Evolutionary conservation across 2,888 invertebrate species (phyloP).

Genomic region (Phalangium opilio): DNA sequence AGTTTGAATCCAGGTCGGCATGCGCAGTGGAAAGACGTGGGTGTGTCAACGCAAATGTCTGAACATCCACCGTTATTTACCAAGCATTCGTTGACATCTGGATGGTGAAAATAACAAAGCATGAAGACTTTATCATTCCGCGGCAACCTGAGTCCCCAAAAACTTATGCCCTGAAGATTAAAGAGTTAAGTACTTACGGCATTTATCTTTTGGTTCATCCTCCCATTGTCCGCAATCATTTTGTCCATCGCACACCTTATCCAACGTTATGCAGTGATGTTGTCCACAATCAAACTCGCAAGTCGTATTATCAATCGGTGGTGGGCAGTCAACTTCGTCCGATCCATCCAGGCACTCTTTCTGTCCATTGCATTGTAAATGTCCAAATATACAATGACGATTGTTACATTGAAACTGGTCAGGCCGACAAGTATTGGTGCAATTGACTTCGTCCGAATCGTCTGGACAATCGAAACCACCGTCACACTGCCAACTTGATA

Average conservation of each 20-base stretch:
- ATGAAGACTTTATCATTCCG: too few species aligned
- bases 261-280: constrained; percentile 61
- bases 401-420: constrained; percentile 69
- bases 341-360: constrained; percentile 67
- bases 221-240: constrained; percentile 77
- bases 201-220: constrained; percentile 65
- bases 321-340: constrained; percentile 60
- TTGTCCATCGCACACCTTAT: constrained; percentile 64
- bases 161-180: too few species aligned
- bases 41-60: constrained; percentile 67
- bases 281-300: constrained; percentile 63
- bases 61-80: constrained; percentile 66
- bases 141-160: too few species aligned
- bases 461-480: constrained; percentile 28
- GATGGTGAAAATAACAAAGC: too few species aligned
- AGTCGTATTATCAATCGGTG: neutral
- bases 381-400: constrained; percentile 38
- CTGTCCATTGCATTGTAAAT: constrained; percentile 64
- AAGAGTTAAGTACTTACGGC: constrained; percentile 37
- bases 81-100: constrained; percentile 27
- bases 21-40: constrained; percentile 57
- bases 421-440: constrained; percentile 56
- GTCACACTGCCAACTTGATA: constrained; percentile 20
- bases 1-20: constrained; percentile 66
- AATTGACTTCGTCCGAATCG: constrained; percentile 30